Evolutionary conservation across 2,888 invertebrate genomes (phyloP).

Genomic region (Romanomermis culicivorax): DNA sequence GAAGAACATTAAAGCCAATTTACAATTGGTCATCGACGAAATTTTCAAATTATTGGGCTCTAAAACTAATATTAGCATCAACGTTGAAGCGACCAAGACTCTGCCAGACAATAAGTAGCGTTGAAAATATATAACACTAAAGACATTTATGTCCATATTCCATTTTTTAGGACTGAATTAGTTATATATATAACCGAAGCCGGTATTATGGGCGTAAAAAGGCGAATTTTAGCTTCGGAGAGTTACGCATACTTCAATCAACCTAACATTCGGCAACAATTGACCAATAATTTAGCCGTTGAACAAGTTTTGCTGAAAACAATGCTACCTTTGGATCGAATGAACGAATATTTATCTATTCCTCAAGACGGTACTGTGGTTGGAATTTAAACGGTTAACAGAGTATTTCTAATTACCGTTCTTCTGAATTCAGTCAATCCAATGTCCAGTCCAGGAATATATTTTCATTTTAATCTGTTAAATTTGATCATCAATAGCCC

Average conservation of each 20-base stretch:
- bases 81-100: conserved; percentile 47
- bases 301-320: conserved; percentile 49
- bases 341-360: conserved; percentile 61
- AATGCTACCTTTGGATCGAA: conserved; percentile 41
- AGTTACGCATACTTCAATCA: conserved; percentile 37
- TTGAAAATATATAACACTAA: no score
- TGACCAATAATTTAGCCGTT: conserved; percentile 47
- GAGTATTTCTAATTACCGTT: no score
- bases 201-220: conserved; percentile 35
- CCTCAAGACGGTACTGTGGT: conserved; percentile 42
- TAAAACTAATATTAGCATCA: conserved; percentile 13
- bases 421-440: no score
- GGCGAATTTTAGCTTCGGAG: conserved; percentile 30
- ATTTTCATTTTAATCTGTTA: no score
- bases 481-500: no score
- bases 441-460: no score
- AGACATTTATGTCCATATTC: conserved; percentile 9
- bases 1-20: conserved; percentile 53
- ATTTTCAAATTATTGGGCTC: conserved; percentile 21
- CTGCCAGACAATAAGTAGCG: conserved; percentile 46
- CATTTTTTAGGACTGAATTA: conserved; percentile 42
- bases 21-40: conserved; percentile 37
- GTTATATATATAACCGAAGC: conserved; percentile 52
- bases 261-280: conserved; percentile 46
- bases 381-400: conserved; percentile 14